These are phyloP conservation scores for Cryptocephalus primarius DNA, from an alignment of 2,888 invertebrate species.

Conservation along the genomic window DNA sequence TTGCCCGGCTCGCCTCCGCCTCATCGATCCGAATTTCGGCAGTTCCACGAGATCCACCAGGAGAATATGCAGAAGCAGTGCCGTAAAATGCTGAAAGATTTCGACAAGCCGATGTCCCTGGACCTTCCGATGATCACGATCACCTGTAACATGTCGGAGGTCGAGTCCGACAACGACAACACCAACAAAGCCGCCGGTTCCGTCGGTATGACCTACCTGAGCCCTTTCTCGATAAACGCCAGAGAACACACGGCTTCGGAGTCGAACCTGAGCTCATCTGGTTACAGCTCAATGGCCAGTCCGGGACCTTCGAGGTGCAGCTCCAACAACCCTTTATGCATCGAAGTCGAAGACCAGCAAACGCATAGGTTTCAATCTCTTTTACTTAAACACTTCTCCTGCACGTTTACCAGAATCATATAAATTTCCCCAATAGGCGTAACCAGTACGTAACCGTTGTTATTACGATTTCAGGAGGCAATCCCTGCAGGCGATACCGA, in stretches of 20 bases:
- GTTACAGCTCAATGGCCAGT: constrained; percentile 78
- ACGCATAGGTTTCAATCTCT: no score
- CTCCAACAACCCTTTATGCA: constrained; percentile 68
- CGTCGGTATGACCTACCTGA: constrained; percentile 59
- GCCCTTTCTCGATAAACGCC: constrained; percentile 65
- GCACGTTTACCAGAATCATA: no score
- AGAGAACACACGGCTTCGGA: constrained; percentile 69
- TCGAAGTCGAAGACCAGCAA: constrained; percentile 61
- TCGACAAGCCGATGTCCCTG: constrained; percentile 50
- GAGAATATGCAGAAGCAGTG: constrained; percentile 24
- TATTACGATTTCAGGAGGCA: no score
- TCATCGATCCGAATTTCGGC: constrained; percentile 30
- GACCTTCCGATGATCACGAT: constrained; percentile 60
- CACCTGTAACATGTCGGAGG: constrained; percentile 64
- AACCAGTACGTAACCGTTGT: no score
- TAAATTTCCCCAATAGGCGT: no score
- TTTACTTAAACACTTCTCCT: no score
- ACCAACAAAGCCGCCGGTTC: constrained; percentile 36
- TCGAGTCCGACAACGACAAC: constrained; percentile 58
- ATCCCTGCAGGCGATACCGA: no score
- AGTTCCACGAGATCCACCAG: constrained; percentile 16
- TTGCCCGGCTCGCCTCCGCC: constrained; percentile 46
- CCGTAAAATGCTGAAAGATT: constrained; percentile 47
- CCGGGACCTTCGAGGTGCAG: constrained; percentile 74
- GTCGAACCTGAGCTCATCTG: constrained; percentile 73